phyloP scores from a whole-genome alignment of 2,797 vertebrate genomes.

The Scolopax bukidnonensis region DNA sequence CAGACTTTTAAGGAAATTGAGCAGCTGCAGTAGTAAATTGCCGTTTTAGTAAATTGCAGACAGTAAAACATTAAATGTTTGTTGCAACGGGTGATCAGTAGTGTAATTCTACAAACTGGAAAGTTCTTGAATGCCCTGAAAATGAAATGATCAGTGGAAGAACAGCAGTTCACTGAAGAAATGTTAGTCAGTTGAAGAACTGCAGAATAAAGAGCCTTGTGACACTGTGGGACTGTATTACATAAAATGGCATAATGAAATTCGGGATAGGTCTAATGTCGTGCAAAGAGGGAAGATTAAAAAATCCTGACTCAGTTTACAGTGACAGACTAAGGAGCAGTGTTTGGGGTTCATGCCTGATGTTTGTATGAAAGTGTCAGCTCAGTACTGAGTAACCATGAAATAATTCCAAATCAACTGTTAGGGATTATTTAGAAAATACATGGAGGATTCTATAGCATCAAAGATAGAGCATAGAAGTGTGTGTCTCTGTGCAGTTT shows the following conservation, averaged over 20 bases:
- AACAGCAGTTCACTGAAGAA: neutral
- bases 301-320: neutral
- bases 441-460: fast-evolving
- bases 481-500: neutral
- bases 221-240: neutral
- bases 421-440: neutral
- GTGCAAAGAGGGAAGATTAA: neutral
- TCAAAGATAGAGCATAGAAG: neutral
- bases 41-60: too few species aligned
- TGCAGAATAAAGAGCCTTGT: neutral
- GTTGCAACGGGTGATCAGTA: neutral
- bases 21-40: neutral
- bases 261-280: neutral
- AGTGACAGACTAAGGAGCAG: neutral
- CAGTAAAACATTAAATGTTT: neutral
- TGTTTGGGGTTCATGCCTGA: neutral
- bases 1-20: neutral
- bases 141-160: neutral
- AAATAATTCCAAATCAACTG: neutral
- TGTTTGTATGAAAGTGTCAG: neutral
- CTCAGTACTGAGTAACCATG: neutral
- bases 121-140: neutral
- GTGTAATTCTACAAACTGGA: neutral
- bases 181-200: neutral
- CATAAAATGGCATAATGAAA: neutral